Evolutionary conservation across 1,140 invertebrate species (phyloP).

Genomic region (Ceratina japonica): DNA sequence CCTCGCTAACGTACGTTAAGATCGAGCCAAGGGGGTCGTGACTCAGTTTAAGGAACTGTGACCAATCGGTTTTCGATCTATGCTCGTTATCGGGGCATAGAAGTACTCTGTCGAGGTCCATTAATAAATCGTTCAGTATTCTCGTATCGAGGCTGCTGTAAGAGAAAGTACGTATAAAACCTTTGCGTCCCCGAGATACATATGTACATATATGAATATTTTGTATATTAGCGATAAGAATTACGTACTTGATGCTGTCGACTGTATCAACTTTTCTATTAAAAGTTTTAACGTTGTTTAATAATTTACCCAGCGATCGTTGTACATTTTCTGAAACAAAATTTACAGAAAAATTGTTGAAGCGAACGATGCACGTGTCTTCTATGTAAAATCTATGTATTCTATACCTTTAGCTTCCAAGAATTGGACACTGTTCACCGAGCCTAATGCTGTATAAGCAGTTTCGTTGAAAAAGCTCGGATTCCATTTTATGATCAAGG

Average conservation of each 20-base stretch:
- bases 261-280: constrained; percentile 60
- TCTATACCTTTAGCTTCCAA: constrained; percentile 65
- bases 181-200: background rate
- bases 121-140: constrained; percentile 72
- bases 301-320: constrained; percentile 47
- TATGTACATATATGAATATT: constrained; percentile 17
- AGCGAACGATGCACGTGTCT: no score
- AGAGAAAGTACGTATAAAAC: constrained; percentile 32
- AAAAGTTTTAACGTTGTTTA: constrained; percentile 40
- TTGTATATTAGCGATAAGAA: constrained; percentile 10
- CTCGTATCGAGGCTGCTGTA: constrained; percentile 68
- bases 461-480: constrained; percentile 67
- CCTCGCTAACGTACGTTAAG: constrained; percentile 62
- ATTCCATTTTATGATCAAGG: constrained; percentile 72
- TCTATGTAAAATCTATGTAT: no score
- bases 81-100: constrained; percentile 66
- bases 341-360: constrained; percentile 2
- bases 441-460: constrained; percentile 51
- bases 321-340: constrained; percentile 52
- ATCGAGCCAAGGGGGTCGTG: constrained; percentile 58
- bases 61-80: constrained; percentile 80
- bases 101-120: constrained; percentile 70
- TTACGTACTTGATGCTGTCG: constrained; percentile 59
- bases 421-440: constrained; percentile 55
- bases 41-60: constrained; percentile 80